phyloP scores from a whole-genome alignment of 2,888 invertebrate species.

The Drosophila nr. perissopoda region DNA sequence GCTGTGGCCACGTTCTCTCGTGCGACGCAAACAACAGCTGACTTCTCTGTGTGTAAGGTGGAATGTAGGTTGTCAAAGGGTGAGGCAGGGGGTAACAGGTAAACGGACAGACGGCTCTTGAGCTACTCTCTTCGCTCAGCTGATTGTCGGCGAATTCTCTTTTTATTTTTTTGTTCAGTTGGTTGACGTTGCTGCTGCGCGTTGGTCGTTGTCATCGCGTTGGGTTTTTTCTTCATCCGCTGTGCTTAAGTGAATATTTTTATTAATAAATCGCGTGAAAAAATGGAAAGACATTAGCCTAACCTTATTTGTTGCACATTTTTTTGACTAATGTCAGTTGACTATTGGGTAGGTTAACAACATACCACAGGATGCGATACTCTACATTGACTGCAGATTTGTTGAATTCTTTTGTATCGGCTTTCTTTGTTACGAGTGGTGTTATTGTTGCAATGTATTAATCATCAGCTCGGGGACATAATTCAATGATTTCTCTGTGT shows the following conservation, averaged over 20 bases:
- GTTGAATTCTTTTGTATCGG: constrained; percentile 15
- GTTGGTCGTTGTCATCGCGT: constrained; percentile 27
- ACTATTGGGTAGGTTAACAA: neutral
- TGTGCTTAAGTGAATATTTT: constrained; percentile 25
- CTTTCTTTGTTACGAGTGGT: constrained; percentile 9
- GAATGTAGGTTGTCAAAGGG: neutral
- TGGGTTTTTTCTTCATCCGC: constrained; percentile 15
- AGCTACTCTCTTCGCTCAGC: constrained; percentile 33
- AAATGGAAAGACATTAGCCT: neutral
- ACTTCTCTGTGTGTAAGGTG: neutral
- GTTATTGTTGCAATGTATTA: constrained; percentile 45
- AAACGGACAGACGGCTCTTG: constrained; percentile 8
- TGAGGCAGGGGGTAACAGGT: neutral
- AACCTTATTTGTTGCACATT: neutral
- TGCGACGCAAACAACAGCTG: constrained; percentile 42
- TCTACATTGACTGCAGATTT: constrained; percentile 1
- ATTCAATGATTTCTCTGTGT: constrained; percentile 35
- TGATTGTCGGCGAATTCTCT: constrained; percentile 34
- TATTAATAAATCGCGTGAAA: constrained; percentile 35
- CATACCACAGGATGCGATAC: constrained; percentile 1
- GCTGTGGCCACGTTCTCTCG: neutral
- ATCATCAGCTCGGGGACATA: constrained; percentile 47
- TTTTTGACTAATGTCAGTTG: constrained; percentile 3
- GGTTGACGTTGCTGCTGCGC: constrained; percentile 55
- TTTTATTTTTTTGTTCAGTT: constrained; percentile 46